These are phyloP conservation scores for Crotalus helleri DNA, from an alignment of 2,113 vertebrate genomes.

Conservation along the genomic window DNA sequence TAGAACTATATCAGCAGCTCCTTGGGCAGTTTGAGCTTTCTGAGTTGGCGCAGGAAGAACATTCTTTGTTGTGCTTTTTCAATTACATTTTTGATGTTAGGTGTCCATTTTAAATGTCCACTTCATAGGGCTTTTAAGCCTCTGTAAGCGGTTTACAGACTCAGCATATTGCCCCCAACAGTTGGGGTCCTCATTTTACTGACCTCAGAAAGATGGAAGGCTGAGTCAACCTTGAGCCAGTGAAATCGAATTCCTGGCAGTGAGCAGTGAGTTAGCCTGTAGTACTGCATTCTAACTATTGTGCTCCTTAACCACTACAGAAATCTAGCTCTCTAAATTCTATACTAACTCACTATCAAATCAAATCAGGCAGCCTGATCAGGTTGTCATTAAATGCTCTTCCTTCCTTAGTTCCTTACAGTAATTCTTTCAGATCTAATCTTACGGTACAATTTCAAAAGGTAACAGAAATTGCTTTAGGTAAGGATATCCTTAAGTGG, in stretches of 20 bases:
- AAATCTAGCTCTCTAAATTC: background rate
- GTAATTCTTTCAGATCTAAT: background rate
- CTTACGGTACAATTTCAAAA: background rate
- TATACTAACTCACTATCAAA: background rate
- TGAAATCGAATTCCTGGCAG: background rate
- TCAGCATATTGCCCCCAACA: background rate
- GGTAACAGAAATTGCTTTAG: background rate
- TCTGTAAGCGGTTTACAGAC: background rate
- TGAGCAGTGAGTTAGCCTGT: background rate
- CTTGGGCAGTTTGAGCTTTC: no score
- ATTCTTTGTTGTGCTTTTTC: no score
- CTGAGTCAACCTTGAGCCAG: background rate
- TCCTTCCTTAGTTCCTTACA: background rate
- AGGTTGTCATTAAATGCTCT: background rate
- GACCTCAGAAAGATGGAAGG: background rate
- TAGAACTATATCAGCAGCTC: no score
- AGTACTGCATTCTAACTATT: background rate
- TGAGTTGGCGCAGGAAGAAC: no score
- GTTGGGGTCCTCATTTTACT: background rate
- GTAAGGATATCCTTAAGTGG: background rate
- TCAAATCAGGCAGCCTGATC: background rate
- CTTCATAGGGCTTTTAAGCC: background rate
- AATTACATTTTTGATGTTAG: no score
- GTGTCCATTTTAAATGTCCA: no score
- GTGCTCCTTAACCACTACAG: background rate